These are phyloP conservation scores for Argyra leucocephala DNA, from an alignment of 2,888 invertebrate species.

Conservation along the genomic window DNA sequence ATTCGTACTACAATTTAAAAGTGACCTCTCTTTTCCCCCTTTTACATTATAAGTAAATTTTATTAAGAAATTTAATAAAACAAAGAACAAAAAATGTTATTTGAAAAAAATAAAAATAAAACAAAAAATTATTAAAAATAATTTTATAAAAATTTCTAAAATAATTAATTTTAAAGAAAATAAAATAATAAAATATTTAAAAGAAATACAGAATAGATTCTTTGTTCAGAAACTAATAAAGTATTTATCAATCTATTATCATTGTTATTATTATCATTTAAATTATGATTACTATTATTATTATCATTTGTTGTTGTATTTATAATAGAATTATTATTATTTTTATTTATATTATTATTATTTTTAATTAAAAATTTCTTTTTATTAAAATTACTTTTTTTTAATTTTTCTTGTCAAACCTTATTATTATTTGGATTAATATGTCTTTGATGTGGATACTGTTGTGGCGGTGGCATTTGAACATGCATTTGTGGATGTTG, in stretches of 20 bases:
- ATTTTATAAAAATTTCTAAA: too few species aligned
- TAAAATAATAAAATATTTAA: constrained; percentile 1
- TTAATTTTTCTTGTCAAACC: constrained; percentile 1
- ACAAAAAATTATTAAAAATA: too few species aligned
- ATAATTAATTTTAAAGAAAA: constrained; percentile 6
- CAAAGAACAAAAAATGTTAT: too few species aligned
- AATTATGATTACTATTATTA: background rate
- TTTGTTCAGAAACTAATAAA: background rate
- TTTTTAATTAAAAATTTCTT: constrained; percentile 6
- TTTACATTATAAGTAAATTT: too few species aligned
- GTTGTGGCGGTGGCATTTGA: constrained; percentile 2
- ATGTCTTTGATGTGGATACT: background rate
- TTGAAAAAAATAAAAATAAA: too few species aligned
- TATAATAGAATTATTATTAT: background rate
- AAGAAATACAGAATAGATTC: background rate
- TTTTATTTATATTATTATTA: background rate
- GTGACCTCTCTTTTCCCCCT: too few species aligned
- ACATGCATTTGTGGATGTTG: background rate
- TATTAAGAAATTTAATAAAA: too few species aligned
- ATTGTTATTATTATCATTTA: background rate
- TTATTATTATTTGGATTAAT: background rate
- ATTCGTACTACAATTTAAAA: too few species aligned
- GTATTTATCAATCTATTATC: background rate
- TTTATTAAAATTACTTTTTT: background rate
- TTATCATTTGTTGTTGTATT: background rate